phyloP scores from a whole-genome alignment of 2,888 invertebrate species.

The Eumacrocentrus americanus region DNA sequence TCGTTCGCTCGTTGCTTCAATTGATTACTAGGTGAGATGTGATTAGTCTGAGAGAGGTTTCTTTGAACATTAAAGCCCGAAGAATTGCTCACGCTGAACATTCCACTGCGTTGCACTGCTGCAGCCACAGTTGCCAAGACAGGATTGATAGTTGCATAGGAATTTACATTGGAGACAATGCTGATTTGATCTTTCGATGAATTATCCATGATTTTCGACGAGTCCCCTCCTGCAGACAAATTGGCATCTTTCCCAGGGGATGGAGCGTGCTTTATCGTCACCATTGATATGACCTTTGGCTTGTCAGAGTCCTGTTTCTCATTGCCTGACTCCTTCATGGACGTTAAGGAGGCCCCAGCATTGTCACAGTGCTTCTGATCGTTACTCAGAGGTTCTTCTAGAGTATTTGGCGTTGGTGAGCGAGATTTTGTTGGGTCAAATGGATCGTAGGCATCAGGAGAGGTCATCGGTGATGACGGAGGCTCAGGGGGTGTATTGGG shows the following conservation, averaged over 20 bases:
- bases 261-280: conserved; percentile 53
- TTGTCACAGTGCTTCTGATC: conserved; percentile 35
- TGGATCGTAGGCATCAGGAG: conserved; percentile 88
- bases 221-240: conserved; percentile 33
- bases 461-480: conserved; percentile 72
- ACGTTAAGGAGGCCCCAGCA: not conserved
- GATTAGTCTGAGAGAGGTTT: conserved; percentile 52
- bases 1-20: conserved; percentile 47
- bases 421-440: conserved; percentile 88
- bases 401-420: conserved; percentile 66
- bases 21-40: conserved; percentile 53
- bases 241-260: conserved; percentile 48
- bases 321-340: conserved; percentile 11
- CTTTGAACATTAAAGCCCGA: conserved; percentile 43
- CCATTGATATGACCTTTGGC: conserved; percentile 59
- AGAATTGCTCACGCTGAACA: conserved; percentile 48
- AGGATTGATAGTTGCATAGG: conserved; percentile 56
- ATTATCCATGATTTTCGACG: conserved; percentile 44
- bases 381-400: conserved; percentile 46
- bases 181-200: conserved; percentile 28
- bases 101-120: conserved; percentile 55
- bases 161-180: conserved; percentile 38
- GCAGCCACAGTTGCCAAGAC: conserved; percentile 59
- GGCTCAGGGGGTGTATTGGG: conserved; percentile 77
- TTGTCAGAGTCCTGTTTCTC: conserved; percentile 43